A percentile compares a stretch with the other conserved stretches of the same genome.
These are phyloP conservation scores for Branchipolynoe longqiensis DNA, from an alignment of 2,888 invertebrate genomes.

Conservation along the genomic window DNA sequence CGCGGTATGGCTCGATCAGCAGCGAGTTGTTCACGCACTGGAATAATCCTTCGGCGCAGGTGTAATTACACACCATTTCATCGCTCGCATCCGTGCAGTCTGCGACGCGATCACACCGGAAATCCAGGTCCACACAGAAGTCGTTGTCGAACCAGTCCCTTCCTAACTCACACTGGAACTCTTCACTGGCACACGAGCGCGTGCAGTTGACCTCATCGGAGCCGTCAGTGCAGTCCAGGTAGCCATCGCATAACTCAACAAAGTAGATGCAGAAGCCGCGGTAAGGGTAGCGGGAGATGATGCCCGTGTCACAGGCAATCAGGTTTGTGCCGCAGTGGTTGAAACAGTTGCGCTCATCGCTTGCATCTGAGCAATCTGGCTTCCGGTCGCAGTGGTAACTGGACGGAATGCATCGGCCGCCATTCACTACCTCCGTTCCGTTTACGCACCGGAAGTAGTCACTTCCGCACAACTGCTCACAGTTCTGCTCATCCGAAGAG, in stretches of 20 bases:
- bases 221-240: constrained; percentile 59
- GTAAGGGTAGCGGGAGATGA: constrained; percentile 37
- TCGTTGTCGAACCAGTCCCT: constrained; percentile 37
- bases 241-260: constrained; percentile 58
- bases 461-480: constrained; percentile 49
- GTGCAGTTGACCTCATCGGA: constrained; percentile 58
- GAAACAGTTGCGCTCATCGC: constrained; percentile 61
- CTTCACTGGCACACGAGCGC: not conserved
- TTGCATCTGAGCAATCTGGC: constrained; percentile 51
- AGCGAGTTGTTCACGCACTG: constrained; percentile 24
- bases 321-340: constrained; percentile 48
- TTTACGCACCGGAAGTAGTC: constrained; percentile 59
- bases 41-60: constrained; percentile 47
- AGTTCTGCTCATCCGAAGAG: constrained; percentile 62
- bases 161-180: constrained; percentile 60
- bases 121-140: constrained; percentile 17
- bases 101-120: constrained; percentile 59
- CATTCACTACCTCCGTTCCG: constrained; percentile 19
- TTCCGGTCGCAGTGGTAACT: constrained; percentile 26
- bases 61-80: constrained; percentile 53
- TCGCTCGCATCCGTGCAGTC: constrained; percentile 63
- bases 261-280: constrained; percentile 56
- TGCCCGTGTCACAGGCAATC: constrained; percentile 58
- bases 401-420: not conserved
- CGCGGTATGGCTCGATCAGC: constrained; percentile 25